Percentiles rank a stretch among this genome's conserved stretches.
Evolutionary conservation across 2,888 invertebrate genomes (phyloP).

Genomic region (Elegia similella): DNA sequence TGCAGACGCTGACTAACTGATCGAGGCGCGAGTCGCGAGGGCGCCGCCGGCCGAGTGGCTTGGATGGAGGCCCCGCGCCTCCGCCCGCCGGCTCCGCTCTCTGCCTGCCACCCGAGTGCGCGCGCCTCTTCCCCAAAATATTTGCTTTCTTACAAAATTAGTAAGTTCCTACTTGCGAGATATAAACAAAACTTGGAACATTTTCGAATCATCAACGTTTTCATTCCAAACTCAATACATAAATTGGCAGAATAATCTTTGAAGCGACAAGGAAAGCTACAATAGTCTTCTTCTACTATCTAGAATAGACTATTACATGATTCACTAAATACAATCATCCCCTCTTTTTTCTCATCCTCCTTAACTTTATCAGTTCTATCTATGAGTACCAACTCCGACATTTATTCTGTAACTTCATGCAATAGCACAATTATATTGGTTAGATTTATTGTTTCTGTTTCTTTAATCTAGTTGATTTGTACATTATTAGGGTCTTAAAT

Average conservation of each 20-base stretch:
- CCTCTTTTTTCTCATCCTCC: too few species aligned
- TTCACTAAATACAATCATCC: too few species aligned
- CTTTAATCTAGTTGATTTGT: too few species aligned
- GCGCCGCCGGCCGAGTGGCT: conserved; percentile 42
- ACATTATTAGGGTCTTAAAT: too few species aligned
- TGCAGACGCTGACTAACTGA: conserved; percentile 68
- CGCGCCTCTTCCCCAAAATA: conserved; percentile 60
- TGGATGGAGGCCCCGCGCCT: conserved; percentile 61
- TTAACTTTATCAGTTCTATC: too few species aligned
- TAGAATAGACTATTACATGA: too few species aligned
- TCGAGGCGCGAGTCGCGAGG: conserved; percentile 59
- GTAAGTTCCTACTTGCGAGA: background rate
- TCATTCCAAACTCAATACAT: background rate
- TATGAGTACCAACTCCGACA: too few species aligned
- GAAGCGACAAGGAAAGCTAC: background rate
- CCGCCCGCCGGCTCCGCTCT: conserved; percentile 43
- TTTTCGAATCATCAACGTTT: background rate
- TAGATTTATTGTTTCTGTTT: too few species aligned
- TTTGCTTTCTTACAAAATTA: conserved; percentile 26
- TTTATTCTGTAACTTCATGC: too few species aligned
- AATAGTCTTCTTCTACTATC: background rate
- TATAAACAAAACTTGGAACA: background rate
- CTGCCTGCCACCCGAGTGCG: conserved; percentile 53
- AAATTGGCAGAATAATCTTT: background rate
- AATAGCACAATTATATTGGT: too few species aligned